Conservation (phyloP, 2,888 invertebrate genomes). For the Agrochola lychnidis region DNA sequence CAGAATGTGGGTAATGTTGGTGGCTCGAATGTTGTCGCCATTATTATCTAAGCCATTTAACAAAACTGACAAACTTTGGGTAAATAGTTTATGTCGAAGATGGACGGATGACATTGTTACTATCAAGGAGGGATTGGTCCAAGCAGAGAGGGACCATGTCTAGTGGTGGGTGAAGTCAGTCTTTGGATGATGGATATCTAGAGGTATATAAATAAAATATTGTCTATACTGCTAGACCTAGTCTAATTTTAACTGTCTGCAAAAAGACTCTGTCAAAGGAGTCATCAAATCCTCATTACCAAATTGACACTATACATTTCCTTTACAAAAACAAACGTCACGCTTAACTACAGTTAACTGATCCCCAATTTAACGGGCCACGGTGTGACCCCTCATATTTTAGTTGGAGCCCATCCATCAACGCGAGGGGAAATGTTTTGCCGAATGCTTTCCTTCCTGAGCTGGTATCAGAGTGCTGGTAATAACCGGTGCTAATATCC, state of each 20-base stretch:
- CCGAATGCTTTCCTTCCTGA: constrained; percentile 76
- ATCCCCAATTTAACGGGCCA: constrained; percentile 21
- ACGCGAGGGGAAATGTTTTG: constrained; percentile 70
- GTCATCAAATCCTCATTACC: neutral
- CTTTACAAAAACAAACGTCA: neutral
- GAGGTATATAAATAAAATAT: no score
- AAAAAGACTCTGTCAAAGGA: neutral
- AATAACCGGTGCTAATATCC: constrained; percentile 69
- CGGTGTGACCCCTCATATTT: constrained; percentile 48
- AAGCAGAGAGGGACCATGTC: neutral
- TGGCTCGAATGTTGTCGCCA: no score
- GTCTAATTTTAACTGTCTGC: neutral
- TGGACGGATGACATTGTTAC: neutral
- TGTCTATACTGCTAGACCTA: neutral
- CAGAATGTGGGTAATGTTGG: no score
- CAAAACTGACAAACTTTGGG: neutral
- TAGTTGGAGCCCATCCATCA: constrained; percentile 72
- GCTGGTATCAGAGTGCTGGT: constrained; percentile 66
- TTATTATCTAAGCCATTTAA: neutral
- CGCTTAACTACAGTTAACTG: constrained; percentile 37
- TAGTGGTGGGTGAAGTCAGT: no score
- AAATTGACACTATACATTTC: neutral
- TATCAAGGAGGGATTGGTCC: neutral
- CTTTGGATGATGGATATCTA: neutral
- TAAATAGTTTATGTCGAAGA: neutral